Conservation (phyloP, 2,113 vertebrate genomes). For the Polypterus bichir region DNA sequence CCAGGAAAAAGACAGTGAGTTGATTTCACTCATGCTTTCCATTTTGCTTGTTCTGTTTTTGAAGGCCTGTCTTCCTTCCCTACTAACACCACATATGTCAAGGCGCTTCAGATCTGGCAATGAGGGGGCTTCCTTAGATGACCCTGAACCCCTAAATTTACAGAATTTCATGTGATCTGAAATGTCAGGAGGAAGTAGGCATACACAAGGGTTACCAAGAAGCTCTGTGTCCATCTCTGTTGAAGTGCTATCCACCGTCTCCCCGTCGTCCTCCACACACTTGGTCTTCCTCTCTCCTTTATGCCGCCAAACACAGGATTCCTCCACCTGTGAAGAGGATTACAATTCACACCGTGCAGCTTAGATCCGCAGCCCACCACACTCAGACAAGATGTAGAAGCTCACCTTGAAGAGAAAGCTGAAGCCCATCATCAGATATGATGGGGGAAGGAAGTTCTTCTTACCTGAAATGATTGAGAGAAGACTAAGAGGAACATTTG, state of each 20-base stretch:
- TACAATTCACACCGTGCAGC: too few species aligned
- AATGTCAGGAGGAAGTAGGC: not conserved
- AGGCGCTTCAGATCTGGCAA: too few species aligned
- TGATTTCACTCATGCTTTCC: too few species aligned
- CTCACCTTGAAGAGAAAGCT: conserved; percentile 94
- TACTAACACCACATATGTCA: too few species aligned
- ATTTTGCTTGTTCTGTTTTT: too few species aligned
- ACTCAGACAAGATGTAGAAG: not conserved
- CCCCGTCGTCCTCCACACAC: conserved; percentile 74
- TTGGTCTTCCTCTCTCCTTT: conserved; percentile 78
- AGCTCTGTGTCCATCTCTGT: conserved; percentile 72
- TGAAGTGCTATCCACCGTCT: conserved; percentile 52
- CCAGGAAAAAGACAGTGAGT: too few species aligned
- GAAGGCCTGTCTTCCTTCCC: too few species aligned
- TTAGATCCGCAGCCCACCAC: too few species aligned
- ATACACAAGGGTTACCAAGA: conserved; percentile 45
- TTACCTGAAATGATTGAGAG: conserved; percentile 60
- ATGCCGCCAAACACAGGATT: conserved; percentile 76
- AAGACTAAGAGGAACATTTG: too few species aligned
- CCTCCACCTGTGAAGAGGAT: conserved; percentile 64
- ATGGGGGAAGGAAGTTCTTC: conserved; percentile 94
- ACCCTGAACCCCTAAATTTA: too few species aligned
- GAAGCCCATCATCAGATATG: conserved; percentile 95
- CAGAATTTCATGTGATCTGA: not conserved
- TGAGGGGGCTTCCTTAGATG: too few species aligned